phyloP scores from a whole-genome alignment of 2,113 vertebrate species.

The Penelope pileata region DNA sequence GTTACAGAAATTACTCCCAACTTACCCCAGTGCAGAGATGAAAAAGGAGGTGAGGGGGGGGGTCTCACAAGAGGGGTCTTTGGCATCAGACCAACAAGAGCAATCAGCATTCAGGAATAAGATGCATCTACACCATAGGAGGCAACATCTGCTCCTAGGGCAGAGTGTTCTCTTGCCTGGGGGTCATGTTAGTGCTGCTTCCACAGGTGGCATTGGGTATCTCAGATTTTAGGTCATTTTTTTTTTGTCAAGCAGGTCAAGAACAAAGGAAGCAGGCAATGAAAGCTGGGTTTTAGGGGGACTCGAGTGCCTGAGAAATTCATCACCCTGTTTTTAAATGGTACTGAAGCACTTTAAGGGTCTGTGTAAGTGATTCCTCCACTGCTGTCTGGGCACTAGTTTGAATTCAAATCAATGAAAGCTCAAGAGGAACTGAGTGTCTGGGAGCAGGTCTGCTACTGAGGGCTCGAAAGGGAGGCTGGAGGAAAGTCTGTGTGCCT shows the following conservation, averaged over 20 bases:
- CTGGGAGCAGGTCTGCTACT: not conserved
- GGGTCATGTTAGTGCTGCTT: not conserved
- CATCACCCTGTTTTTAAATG: not conserved
- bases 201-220: not conserved
- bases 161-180: not conserved
- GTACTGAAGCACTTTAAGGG: not conserved
- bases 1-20: not conserved
- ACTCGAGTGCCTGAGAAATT: not conserved
- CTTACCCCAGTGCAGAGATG: not conserved
- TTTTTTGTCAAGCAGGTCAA: not conserved
- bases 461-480: not conserved
- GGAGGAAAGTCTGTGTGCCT: not conserved
- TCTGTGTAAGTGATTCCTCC: not conserved
- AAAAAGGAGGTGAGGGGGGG: not conserved
- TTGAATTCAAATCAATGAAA: not conserved
- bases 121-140: not conserved
- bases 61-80: not conserved
- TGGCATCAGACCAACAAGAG: constrained; percentile 11
- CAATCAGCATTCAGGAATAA: not conserved
- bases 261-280: not conserved
- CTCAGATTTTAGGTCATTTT: not conserved
- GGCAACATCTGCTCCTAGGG: not conserved
- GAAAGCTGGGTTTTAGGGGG: not conserved
- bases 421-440: not conserved
- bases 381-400: not conserved